Conservation (phyloP, 2,888 invertebrate genomes). For the Prosopocoilus inquinatus region DNA sequence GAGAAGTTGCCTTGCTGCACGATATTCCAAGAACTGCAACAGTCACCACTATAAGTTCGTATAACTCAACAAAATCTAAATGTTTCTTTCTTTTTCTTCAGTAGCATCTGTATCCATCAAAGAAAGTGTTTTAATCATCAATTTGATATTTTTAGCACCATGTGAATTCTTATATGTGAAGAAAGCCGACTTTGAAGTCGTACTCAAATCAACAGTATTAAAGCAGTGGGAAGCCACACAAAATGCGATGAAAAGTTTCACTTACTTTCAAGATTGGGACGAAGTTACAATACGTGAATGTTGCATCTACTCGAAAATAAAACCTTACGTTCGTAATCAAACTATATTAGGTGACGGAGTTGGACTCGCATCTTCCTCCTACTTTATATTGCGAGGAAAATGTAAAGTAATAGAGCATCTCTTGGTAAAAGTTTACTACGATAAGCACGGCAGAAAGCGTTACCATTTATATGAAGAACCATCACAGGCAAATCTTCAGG, state of each 20-base stretch:
- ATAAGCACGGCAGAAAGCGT: conserved; percentile 45
- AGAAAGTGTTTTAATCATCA: too few relatives aligned
- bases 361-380: conserved; percentile 47
- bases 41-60: conserved; percentile 55
- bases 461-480: conserved; percentile 51
- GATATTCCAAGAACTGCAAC: conserved; percentile 61
- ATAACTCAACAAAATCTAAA: neutral
- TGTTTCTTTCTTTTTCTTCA: too few relatives aligned
- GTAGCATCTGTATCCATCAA: too few relatives aligned
- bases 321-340: conserved; percentile 56
- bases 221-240: conserved; percentile 64
- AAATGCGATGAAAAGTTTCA: conserved; percentile 59
- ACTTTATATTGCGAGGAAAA: conserved; percentile 59
- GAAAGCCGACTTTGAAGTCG: conserved; percentile 59
- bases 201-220: conserved; percentile 59
- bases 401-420: conserved; percentile 61
- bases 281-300: conserved; percentile 62
- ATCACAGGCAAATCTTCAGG: too few relatives aligned
- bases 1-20: conserved; percentile 65
- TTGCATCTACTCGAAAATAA: conserved; percentile 64
- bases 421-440: conserved; percentile 47
- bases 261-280: conserved; percentile 63
- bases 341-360: conserved; percentile 56
- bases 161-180: conserved; percentile 64
- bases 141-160: conserved; percentile 46